phyloP scores from a whole-genome alignment of 2,888 invertebrate genomes.

The Diarsia brunnea region DNA sequence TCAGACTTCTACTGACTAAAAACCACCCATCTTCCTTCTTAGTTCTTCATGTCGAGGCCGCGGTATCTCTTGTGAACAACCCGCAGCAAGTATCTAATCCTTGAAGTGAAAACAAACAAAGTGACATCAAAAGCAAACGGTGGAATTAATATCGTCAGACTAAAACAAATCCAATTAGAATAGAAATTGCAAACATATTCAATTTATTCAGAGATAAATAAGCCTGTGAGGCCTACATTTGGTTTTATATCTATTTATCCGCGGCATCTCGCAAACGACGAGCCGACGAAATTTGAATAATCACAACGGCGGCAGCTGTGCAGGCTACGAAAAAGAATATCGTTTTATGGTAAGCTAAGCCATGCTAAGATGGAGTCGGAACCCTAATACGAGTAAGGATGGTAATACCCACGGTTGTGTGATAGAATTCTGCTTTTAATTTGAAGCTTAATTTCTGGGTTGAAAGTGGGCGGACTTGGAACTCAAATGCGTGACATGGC shows the following conservation, averaged over 20 bases:
- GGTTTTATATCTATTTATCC: conserved; percentile 58
- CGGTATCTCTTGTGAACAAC: too few species aligned
- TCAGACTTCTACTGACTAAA: too few species aligned
- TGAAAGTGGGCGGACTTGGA: conserved; percentile 1
- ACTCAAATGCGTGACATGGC: conserved; percentile 1
- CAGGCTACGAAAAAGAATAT: conserved; percentile 56
- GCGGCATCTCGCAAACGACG: conserved; percentile 53
- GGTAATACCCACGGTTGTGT: conserved; percentile 32
- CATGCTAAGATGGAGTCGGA: conserved; percentile 40
- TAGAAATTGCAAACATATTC: conserved; percentile 50
- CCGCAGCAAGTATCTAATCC: not conserved
- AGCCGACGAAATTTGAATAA: conserved; percentile 63
- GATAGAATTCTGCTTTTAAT: conserved; percentile 43
- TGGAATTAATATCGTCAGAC: conserved; percentile 20
- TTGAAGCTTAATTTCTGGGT: conserved; percentile 34
- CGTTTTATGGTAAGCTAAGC: conserved; percentile 55
- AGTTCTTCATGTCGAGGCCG: too few species aligned
- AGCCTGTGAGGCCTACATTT: conserved; percentile 50
- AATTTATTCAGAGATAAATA: conserved; percentile 54
- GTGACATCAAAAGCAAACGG: conserved; percentile 8
- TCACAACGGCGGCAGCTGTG: conserved; percentile 62
- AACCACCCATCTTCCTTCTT: too few species aligned
- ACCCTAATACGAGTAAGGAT: conserved; percentile 42
- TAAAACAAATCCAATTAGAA: conserved; percentile 42
- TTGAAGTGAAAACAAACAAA: conserved; percentile 10